Evolutionary conservation across 2,888 invertebrate genomes (phyloP).

Genomic region (Cryptosula pallasiana): DNA sequence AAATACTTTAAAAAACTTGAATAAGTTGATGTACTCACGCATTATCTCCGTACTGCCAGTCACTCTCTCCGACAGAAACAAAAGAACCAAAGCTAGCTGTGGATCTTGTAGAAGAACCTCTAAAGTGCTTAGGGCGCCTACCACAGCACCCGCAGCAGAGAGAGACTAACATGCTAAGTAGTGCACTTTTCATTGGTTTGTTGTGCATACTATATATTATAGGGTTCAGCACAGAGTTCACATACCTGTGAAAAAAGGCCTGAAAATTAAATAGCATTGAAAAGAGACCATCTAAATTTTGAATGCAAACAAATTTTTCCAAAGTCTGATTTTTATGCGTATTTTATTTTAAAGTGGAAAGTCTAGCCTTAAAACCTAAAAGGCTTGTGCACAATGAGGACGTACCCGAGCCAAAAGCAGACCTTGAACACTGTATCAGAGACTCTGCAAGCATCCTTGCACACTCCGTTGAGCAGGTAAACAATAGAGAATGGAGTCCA

Average conservation of each 20-base stretch:
- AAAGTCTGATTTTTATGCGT: no score
- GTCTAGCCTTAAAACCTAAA: no score
- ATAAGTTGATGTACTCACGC: no score
- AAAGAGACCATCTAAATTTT: no score
- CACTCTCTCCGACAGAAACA: constrained; percentile 18
- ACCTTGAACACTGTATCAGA: constrained; percentile 9
- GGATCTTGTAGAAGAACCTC: background rate
- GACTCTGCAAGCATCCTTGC: background rate
- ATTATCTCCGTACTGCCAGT: constrained; percentile 12
- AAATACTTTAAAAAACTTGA: no score
- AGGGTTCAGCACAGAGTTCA: constrained; percentile 23
- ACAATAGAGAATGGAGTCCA: constrained; percentile 24
- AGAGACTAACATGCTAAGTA: background rate
- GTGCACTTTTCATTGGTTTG: constrained; percentile 4
- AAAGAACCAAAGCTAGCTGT: constrained; percentile 7
- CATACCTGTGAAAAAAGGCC: no score
- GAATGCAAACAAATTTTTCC: no score
- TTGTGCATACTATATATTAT: constrained; percentile 19
- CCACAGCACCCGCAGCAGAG: background rate
- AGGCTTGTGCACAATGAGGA: no score
- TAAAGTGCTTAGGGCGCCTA: background rate
- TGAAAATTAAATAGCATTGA: no score
- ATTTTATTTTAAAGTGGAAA: no score
- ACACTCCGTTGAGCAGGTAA: constrained; percentile 21
- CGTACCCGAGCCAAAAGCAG: constrained; percentile 24